Percentiles rank a stretch among this genome's conserved stretches.
Evolutionary conservation across 1,140 invertebrate species (phyloP).

Genomic region (Littorina saxatilis): DNA sequence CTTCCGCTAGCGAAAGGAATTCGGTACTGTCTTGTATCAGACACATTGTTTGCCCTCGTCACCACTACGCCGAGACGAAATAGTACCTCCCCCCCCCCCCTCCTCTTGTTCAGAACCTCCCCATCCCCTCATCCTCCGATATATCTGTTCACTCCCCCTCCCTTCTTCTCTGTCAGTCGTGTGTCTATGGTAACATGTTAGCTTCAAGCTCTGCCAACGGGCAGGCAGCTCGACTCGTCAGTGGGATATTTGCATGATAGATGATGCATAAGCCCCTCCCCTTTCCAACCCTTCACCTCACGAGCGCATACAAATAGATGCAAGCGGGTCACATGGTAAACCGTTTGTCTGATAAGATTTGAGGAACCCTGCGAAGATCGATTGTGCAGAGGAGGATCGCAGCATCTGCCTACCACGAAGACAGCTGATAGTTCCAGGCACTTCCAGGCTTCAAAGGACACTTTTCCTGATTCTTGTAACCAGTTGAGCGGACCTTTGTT

Average conservation of each 20-base stretch:
- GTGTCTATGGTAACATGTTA: neutral
- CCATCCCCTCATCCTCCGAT: neutral
- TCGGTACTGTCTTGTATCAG: neutral
- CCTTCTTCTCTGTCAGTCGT: conserved; percentile 15
- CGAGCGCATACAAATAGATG: conserved; percentile 18
- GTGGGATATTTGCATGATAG: conserved; percentile 22
- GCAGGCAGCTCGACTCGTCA: neutral
- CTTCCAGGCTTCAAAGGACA: no score
- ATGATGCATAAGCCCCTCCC: conserved; percentile 26
- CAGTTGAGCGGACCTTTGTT: no score
- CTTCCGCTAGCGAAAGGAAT: neutral
- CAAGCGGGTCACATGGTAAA: conserved; percentile 26
- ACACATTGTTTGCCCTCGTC: conserved; percentile 16
- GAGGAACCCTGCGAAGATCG: conserved; percentile 14
- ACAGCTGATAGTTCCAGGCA: no score
- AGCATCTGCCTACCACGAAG: conserved; percentile 10
- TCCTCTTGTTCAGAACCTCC: neutral
- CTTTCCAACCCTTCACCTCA: conserved; percentile 9
- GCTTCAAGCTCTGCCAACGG: neutral
- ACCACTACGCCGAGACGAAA: neutral
- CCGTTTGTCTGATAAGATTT: conserved; percentile 29
- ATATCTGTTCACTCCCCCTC: neutral
- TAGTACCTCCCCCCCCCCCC: no score
- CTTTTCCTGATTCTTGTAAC: no score
- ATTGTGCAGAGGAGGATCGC: conserved; percentile 6